Evolutionary conservation across 2,888 invertebrate species (phyloP).

Genomic region (Metalampra italica): DNA sequence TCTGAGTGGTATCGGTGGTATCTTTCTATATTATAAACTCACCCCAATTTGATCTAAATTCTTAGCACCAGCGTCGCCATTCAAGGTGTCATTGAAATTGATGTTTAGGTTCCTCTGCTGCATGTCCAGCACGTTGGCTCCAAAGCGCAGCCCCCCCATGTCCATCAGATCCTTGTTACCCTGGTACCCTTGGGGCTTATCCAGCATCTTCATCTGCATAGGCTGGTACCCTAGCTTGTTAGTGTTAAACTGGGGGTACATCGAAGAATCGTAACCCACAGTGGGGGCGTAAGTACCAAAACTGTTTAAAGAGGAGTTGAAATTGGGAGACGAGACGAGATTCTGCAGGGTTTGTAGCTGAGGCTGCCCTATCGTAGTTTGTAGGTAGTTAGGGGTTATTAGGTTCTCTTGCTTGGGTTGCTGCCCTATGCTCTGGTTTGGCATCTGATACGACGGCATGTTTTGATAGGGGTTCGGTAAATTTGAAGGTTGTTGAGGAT

Average conservation of each 20-base stretch:
- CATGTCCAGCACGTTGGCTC: conserved; percentile 36
- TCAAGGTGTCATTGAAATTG: conserved; percentile 37
- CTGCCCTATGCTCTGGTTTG: conserved; percentile 28
- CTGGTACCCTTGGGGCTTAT: conserved; percentile 40
- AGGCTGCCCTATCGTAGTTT: conserved; percentile 51
- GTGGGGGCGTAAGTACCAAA: conserved; percentile 45
- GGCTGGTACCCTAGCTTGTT: conserved; percentile 50
- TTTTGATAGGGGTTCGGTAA: conserved; percentile 46
- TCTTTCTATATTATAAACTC: too few relatives aligned
- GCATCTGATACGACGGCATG: conserved; percentile 32
- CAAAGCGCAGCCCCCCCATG: conserved; percentile 38
- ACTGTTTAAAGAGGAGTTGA: conserved; percentile 54
- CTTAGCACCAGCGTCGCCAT: conserved; percentile 29
- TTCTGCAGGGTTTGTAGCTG: conserved; percentile 52
- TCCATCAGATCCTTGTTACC: conserved; percentile 41
- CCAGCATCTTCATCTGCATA: conserved; percentile 40
- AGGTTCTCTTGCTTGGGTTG: conserved; percentile 35
- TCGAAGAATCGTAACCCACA: conserved; percentile 56
- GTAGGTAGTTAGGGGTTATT: conserved; percentile 35
- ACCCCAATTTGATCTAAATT: conserved; percentile 46
- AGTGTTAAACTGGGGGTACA: conserved; percentile 63
- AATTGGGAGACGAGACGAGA: conserved; percentile 50
- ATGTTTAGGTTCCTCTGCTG: conserved; percentile 41
- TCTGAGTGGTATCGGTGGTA: too few relatives aligned
- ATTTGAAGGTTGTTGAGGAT: conserved; percentile 34